Evolutionary conservation across 1,140 invertebrate genomes (phyloP), one percentile per base, ranked within the genome.

Genomic region (Brachionus rotundiformis): DNA sequence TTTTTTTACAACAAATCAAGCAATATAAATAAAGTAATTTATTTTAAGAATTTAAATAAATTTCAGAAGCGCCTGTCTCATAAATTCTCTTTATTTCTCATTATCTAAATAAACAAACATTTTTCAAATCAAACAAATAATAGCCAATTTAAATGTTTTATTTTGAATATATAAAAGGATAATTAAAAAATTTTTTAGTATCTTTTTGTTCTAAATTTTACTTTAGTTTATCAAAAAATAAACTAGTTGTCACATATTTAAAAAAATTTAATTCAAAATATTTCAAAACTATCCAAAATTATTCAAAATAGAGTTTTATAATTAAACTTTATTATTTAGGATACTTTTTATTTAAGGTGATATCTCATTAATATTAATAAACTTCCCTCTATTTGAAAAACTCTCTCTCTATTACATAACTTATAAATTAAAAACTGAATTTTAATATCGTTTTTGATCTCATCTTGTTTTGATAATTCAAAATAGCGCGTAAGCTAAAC

Each of bases 311-410:
- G 23, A 19, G 16, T 16, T 54, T n/a, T 19, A 19, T 54, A 54
- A 54, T 54, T 19, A 19, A 19, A 54, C n/a, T 19, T 25, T 7
- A 19, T 54, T 23, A 25, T 25, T 54, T 54, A 19, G 47, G 47
- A 54, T 19, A 54, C 19, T 54, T 16, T 0, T 1, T 54, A 11
- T 49, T 54, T 54, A 54, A 54, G 47, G 47, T 54, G 47, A 54
- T 54, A 54, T 54, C 47, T 54, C 47, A 54, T 54, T 54, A 54
- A 54, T 54, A 54, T 54, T 54, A 54, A 54, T 54, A 25, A 16
- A 54, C 47, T 54, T 54, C 19, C n/a, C n/a, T 19, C 16, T 54
- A 54, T 54, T 19, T 54, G 23, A 54, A 19, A 19, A 23, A 54
- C 19, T 8, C 5, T n/a, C 8, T 19, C 8, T 54, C 5, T 25